Percentiles rank a stretch among this genome's conserved stretches.
These are phyloP conservation scores for Drosophila mayaguana DNA, from an alignment of 2,888 invertebrate genomes.

Conservation along the genomic window DNA sequence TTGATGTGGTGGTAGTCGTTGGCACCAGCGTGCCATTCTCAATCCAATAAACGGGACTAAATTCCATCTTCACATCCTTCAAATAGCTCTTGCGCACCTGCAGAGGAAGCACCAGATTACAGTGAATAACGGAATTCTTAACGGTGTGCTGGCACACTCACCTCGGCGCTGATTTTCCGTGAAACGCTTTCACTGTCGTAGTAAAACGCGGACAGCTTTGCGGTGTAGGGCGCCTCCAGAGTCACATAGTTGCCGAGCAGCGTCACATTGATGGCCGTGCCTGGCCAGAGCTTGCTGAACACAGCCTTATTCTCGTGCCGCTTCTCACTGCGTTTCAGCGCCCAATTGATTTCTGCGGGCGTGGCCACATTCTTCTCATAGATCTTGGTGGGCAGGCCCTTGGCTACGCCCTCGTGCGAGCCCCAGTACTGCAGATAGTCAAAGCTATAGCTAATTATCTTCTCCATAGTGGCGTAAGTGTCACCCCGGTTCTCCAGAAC, in stretches of 20 bases:
- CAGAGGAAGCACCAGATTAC: not conserved
- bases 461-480: constrained; percentile 88
- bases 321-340: constrained; percentile 86
- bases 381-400: constrained; percentile 83
- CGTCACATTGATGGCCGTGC: constrained; percentile 93
- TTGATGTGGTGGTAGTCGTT: constrained; percentile 89
- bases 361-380: constrained; percentile 75
- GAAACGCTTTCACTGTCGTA: constrained; percentile 82
- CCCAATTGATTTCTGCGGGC: constrained; percentile 89
- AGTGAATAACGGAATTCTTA: not conserved
- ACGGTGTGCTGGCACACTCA: constrained; percentile 49
- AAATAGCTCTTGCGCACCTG: constrained; percentile 88
- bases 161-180: constrained; percentile 82
- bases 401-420: constrained; percentile 88
- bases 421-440: constrained; percentile 92
- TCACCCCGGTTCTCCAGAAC: constrained; percentile 87
- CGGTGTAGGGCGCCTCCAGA: constrained; percentile 91
- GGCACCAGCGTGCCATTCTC: constrained; percentile 92
- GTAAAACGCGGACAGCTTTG: constrained; percentile 88
- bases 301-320: constrained; percentile 86
- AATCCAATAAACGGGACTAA: constrained; percentile 91
- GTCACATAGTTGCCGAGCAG: constrained; percentile 90
- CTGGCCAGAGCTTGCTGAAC: constrained; percentile 89
- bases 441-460: constrained; percentile 90
- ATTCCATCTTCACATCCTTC: constrained; percentile 89